phyloP scores from a whole-genome alignment of 1,140 invertebrate species.

The Drosophila grimshawi region DNA sequence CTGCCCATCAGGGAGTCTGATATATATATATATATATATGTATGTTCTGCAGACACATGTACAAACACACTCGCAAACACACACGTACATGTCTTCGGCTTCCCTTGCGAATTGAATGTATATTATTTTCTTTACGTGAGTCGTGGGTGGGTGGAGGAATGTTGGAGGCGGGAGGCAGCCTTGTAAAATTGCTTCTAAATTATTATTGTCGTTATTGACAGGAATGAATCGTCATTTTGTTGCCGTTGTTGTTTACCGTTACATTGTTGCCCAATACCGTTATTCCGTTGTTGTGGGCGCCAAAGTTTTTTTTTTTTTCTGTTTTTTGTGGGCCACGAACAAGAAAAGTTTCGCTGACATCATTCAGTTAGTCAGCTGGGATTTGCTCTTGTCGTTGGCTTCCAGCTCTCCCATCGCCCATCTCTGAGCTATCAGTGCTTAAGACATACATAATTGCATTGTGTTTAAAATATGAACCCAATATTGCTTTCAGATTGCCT shows the following conservation, averaged over 20 bases:
- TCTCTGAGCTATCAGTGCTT: neutral
- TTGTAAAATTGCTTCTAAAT: constrained; percentile 76
- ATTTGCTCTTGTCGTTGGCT: constrained; percentile 16
- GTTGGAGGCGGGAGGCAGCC: constrained; percentile 24
- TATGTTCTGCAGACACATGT: neutral
- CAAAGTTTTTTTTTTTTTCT: constrained; percentile 3
- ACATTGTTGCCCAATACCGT: constrained; percentile 12
- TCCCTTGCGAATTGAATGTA: constrained; percentile 49
- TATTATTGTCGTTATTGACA: constrained; percentile 83
- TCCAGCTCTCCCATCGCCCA: neutral
- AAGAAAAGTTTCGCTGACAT: constrained; percentile 66
- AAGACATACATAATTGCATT: constrained; percentile 53
- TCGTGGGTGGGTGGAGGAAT: neutral
- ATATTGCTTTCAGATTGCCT: constrained; percentile 42
- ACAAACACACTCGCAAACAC: constrained; percentile 3
- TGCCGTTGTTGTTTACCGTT: constrained; percentile 71
- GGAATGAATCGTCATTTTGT: constrained; percentile 79
- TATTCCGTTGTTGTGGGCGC: constrained; percentile 20
- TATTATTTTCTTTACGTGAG: constrained; percentile 62
- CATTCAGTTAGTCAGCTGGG: constrained; percentile 57
- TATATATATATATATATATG: constrained; percentile 24
- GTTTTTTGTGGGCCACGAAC: constrained; percentile 28
- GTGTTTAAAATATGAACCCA: constrained; percentile 54
- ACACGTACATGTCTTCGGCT: constrained; percentile 5
- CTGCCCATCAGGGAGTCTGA: constrained; percentile 28